Percentiles rank a stretch among this genome's conserved stretches.
Conservation (phyloP, 1,140 invertebrate genomes). For the Drosophila parabipectinata region DNA sequence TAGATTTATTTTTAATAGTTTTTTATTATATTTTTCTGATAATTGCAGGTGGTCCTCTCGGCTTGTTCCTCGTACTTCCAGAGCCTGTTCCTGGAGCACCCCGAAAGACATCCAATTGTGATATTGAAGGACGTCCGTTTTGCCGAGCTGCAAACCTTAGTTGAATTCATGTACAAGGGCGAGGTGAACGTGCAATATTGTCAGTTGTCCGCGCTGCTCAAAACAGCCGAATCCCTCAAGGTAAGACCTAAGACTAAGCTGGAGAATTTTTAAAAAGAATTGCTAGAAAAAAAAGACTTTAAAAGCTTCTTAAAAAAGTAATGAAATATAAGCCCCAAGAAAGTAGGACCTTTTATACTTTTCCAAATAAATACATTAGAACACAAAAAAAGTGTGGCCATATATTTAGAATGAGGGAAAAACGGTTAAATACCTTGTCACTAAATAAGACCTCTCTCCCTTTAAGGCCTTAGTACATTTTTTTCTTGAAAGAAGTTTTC, state of each 20-base stretch:
- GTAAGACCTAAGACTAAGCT: constrained; percentile 48
- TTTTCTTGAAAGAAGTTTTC: too few relatives aligned
- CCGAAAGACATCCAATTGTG: constrained; percentile 95
- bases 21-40: neutral
- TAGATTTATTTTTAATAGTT: neutral
- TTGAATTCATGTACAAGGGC: constrained; percentile 98
- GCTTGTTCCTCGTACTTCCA: constrained; percentile 98
- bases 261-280: too few relatives aligned
- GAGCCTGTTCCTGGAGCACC: constrained; percentile 94
- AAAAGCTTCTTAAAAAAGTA: too few relatives aligned
- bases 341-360: too few relatives aligned
- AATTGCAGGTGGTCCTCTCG: constrained; percentile 91
- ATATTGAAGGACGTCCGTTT: constrained; percentile 97
- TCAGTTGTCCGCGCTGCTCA: constrained; percentile 94
- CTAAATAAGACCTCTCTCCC: too few relatives aligned
- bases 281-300: too few relatives aligned
- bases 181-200: constrained; percentile 97
- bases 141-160: constrained; percentile 93
- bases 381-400: too few relatives aligned
- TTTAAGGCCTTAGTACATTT: too few relatives aligned
- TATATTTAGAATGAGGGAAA: too few relatives aligned
- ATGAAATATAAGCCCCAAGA: too few relatives aligned
- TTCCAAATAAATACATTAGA: too few relatives aligned
- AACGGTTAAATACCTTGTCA: too few relatives aligned
- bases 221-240: constrained; percentile 96